Evolutionary conservation across 2,797 vertebrate species (phyloP).

Genomic region (Tragopan temminckii): DNA sequence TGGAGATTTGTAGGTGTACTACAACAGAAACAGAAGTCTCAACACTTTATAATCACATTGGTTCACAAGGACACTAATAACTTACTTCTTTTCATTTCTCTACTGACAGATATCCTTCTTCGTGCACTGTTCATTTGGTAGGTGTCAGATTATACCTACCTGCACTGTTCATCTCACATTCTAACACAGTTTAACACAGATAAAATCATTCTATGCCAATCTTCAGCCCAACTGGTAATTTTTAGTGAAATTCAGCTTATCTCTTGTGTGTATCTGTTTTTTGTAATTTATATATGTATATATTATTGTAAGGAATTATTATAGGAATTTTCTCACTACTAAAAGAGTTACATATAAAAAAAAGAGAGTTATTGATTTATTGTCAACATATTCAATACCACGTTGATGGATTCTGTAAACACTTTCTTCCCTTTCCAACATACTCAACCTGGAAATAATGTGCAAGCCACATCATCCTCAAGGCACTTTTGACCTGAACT

Average conservation of each 20-base stretch:
- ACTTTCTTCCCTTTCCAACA: neutral
- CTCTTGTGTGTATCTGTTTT: neutral
- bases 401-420: constrained; percentile 25
- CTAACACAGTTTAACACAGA: neutral
- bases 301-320: neutral
- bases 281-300: too few species aligned
- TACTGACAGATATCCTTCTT: rapidly evolving
- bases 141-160: neutral
- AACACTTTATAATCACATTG: neutral
- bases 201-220: neutral
- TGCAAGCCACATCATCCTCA: neutral
- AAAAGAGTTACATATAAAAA: neutral
- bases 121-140: neutral
- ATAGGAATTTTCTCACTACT: neutral
- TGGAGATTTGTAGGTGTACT: neutral
- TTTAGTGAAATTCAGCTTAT: neutral
- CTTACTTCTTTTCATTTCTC: neutral
- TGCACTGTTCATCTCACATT: neutral
- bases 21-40: neutral
- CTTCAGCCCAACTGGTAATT: neutral
- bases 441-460: neutral
- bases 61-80: neutral
- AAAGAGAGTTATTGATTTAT: constrained; percentile 45
- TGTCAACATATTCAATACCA: neutral
- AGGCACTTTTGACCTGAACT: neutral